Evolutionary conservation across 2,888 invertebrate species (phyloP).

Genomic region (Eupithecia tripunctaria): DNA sequence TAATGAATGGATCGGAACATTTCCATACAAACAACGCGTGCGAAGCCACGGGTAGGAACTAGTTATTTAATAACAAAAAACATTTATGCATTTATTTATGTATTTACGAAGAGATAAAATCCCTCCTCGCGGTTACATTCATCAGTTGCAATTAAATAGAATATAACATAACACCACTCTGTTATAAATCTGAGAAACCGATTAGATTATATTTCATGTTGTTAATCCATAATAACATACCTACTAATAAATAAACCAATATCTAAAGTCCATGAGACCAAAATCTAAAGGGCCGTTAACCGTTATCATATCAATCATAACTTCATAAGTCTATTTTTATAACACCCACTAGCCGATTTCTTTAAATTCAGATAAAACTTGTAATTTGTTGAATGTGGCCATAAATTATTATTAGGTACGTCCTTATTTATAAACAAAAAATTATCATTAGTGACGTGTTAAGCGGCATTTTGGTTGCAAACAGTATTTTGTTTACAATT

Average conservation of each 20-base stretch:
- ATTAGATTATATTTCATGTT: not conserved
- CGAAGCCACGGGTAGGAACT: too few species aligned
- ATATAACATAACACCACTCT: not conserved
- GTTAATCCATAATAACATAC: not conserved
- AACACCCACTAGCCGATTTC: not conserved
- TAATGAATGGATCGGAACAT: too few species aligned
- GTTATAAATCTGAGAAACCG: not conserved
- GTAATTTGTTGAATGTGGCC: not conserved
- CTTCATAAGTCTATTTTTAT: not conserved
- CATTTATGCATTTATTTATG: too few species aligned
- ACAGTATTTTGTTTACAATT: slow-evolving; percentile 15
- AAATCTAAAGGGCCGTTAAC: not conserved
- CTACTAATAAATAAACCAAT: not conserved
- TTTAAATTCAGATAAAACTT: not conserved
- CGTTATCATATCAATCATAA: not conserved
- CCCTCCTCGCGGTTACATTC: not conserved
- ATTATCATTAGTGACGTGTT: slow-evolving; percentile 49
- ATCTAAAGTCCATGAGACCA: not conserved
- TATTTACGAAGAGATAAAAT: not conserved
- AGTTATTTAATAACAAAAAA: too few species aligned
- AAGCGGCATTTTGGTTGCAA: slow-evolving; percentile 39
- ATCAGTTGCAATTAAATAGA: not conserved
- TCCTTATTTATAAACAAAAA: slow-evolving; percentile 36
- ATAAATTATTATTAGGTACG: not conserved
- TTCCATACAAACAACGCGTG: too few species aligned